phyloP scores from a whole-genome alignment of 2,113 vertebrate species.

The Ctenodactylus gundi region DNA sequence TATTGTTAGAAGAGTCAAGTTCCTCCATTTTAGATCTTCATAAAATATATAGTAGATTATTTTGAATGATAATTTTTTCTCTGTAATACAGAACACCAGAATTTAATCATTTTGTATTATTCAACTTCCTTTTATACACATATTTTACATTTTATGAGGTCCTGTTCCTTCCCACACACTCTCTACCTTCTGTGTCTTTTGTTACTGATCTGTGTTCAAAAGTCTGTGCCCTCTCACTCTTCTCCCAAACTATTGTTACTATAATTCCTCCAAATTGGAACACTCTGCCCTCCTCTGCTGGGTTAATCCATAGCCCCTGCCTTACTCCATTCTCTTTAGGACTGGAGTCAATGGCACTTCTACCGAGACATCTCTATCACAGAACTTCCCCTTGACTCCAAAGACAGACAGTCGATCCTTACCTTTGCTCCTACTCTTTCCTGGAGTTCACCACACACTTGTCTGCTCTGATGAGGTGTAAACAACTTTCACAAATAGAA shows the following conservation, averaged over 20 bases:
- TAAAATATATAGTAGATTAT: neutral
- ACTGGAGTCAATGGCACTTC: neutral
- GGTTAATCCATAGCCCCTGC: rapidly evolving
- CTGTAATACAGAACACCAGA: neutral
- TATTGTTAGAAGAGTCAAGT: neutral
- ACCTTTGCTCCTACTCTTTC: neutral
- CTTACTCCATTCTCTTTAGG: neutral
- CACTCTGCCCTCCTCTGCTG: neutral
- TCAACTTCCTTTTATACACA: neutral
- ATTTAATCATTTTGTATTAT: too few species aligned
- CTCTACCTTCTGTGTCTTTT: rapidly evolving
- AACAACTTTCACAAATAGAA: neutral
- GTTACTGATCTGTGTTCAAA: neutral
- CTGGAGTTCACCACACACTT: neutral
- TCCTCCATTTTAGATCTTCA: neutral
- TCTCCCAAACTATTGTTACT: neutral
- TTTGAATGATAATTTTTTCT: neutral
- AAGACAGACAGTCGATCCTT: neutral
- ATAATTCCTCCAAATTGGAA: neutral
- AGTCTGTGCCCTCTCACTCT: neutral
- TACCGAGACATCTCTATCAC: neutral
- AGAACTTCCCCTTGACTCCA: neutral
- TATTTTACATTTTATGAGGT: neutral
- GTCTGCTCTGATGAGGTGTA: neutral
- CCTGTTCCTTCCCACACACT: rapidly evolving